Conservation (phyloP, 2,888 invertebrate species). For the Petrolisthes manimaculis region DNA sequence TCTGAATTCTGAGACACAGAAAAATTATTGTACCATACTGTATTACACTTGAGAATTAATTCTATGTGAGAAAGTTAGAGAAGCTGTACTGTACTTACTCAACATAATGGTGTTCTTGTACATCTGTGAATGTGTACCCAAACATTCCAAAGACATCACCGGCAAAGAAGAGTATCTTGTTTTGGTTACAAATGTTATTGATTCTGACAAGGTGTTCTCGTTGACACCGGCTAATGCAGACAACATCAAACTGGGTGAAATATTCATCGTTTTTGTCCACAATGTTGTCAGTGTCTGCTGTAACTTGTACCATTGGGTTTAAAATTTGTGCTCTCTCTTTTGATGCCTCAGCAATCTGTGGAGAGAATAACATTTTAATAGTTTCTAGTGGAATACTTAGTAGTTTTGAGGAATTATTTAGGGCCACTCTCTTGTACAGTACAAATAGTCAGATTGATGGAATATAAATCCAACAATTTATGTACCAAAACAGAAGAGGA, state of each 20-base stretch:
- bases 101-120: conserved; percentile 84
- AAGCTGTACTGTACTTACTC: conserved; percentile 75
- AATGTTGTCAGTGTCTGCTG: conserved; percentile 72
- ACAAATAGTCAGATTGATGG: neutral
- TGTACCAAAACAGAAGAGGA: no score
- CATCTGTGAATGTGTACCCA: conserved; percentile 91
- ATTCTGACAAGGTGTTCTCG: conserved; percentile 81
- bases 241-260: conserved; percentile 83
- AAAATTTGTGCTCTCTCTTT: conserved; percentile 82
- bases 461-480: no score
- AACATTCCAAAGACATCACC: conserved; percentile 94
- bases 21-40: neutral
- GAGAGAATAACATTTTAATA: conserved; percentile 15
- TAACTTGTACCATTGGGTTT: conserved; percentile 93
- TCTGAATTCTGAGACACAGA: neutral
- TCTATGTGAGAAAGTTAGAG: neutral
- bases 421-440: neutral
- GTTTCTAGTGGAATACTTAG: neutral
- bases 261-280: conserved; percentile 78
- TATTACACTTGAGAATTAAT: neutral
- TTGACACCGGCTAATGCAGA: conserved; percentile 80
- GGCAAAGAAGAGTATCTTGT: conserved; percentile 78
- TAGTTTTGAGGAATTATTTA: neutral
- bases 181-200: conserved; percentile 81
- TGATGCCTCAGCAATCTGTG: conserved; percentile 86